Base-by-base conservation (phyloP, 1,140 invertebrate species). In the Drosophila murphyi region DNA sequence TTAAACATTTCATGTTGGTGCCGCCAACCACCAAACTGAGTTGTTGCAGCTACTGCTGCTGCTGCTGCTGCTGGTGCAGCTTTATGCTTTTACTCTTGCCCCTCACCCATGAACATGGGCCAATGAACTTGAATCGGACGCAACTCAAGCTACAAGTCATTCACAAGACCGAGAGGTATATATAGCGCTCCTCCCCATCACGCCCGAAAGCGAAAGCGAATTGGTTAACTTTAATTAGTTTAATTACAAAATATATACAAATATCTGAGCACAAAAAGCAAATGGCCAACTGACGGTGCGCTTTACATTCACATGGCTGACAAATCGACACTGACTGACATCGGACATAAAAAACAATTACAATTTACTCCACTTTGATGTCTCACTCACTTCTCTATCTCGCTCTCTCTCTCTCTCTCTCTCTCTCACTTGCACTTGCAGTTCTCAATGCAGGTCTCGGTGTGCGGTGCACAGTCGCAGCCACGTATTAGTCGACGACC, bases 181-280 rank as follows among this genome's bases (percentile, higher is more conserved):
- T 20, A 20, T 20, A 5, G 41, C 6, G 57, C 35, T 20, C 20
- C 32, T 20, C 12, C 20, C 10, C 67, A 48, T 43, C n/a, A 43
- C 10, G 39, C 39, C 20, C 41, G 50, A 71, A 68, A 85, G 85
- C 80, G 85, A 89, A 89, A 89, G 86, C 72, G 72, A 85, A 78
- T 78, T 67, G 55, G 52, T 72, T 80, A 71, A 80, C 76, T 74
- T 80, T 89, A 88, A 89, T 89, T 89, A 85, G 68, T 76, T 90
- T 88, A 89, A 89, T 88, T 83, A 71, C 69, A 43, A 79, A 69
- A 69, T 52, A 67, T 51, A 37, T 43, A 73, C 31, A 39, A 5
- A 12, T 5, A 76, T 5, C 43, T 48, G 28, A 34, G 37, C 67
- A 55, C 62, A 51, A 72, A 35, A 67, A 67, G 47, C 20, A 51